Evolutionary conservation across 2,113 vertebrate species (phyloP).

Genomic region (Anoura caudifer): DNA sequence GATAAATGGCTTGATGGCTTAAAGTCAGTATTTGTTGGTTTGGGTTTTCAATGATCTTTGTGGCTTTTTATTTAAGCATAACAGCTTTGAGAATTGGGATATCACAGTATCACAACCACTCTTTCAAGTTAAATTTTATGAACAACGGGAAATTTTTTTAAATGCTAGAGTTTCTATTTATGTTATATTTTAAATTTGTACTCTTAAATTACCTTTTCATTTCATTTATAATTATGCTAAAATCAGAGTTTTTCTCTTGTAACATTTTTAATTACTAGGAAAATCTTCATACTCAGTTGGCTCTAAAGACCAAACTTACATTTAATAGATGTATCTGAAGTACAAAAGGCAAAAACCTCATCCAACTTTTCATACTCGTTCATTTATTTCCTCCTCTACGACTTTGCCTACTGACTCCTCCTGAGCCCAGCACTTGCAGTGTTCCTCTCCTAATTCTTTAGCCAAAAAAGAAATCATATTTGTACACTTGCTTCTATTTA

Average conservation of each 20-base stretch:
- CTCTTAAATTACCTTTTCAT: neutral
- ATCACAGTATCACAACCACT: neutral
- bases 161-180: neutral
- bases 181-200: neutral
- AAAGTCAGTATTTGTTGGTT: neutral
- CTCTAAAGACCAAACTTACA: slow-evolving; percentile 22
- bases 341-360: neutral
- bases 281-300: neutral
- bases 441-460: neutral
- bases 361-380: neutral
- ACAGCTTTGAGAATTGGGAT: neutral
- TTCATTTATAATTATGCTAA: slow-evolving; percentile 23
- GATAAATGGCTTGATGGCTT: neutral
- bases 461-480: neutral
- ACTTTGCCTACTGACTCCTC: neutral
- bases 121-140: neutral
- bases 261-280: neutral
- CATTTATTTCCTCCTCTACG: neutral
- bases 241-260: neutral
- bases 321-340: neutral
- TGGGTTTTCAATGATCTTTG: neutral
- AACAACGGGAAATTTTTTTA: neutral
- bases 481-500: neutral
- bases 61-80: slow-evolving; percentile 7
- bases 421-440: neutral